These are phyloP conservation scores for Malurus melanocephalus DNA, from an alignment of 2,113 vertebrate genomes.

Conservation along the genomic window DNA sequence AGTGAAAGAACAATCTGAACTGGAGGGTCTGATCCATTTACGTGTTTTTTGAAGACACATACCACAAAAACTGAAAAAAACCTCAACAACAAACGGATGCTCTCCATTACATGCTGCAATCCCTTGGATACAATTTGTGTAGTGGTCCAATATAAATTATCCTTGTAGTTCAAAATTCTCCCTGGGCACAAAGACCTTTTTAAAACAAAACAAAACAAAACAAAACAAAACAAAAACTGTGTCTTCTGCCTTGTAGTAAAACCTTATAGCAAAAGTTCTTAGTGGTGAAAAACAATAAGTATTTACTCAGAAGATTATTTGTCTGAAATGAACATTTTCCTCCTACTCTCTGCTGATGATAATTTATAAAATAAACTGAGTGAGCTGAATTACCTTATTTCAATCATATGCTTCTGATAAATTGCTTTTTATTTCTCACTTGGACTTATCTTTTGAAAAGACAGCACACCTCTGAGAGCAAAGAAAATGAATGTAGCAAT, in stretches of 20 bases:
- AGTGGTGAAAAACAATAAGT: background rate
- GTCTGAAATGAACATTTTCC: background rate
- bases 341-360: fast-evolving
- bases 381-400: background rate
- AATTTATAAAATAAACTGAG: background rate
- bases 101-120: background rate
- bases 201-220: background rate
- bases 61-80: background rate
- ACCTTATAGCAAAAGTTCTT: background rate
- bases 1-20: background rate
- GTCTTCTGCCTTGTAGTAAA: background rate
- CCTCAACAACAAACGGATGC: background rate
- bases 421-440: background rate
- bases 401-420: background rate
- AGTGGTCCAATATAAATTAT: background rate
- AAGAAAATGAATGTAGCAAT: background rate
- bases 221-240: background rate
- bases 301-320: background rate
- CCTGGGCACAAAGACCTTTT: background rate
- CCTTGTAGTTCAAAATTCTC: background rate
- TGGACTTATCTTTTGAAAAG: background rate
- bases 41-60: background rate
- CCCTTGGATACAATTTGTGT: background rate
- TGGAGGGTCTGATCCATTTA: background rate
- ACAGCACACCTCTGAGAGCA: background rate